Conservation (phyloP, 2,113 vertebrate species). For the Seriola aureovittata region DNA sequence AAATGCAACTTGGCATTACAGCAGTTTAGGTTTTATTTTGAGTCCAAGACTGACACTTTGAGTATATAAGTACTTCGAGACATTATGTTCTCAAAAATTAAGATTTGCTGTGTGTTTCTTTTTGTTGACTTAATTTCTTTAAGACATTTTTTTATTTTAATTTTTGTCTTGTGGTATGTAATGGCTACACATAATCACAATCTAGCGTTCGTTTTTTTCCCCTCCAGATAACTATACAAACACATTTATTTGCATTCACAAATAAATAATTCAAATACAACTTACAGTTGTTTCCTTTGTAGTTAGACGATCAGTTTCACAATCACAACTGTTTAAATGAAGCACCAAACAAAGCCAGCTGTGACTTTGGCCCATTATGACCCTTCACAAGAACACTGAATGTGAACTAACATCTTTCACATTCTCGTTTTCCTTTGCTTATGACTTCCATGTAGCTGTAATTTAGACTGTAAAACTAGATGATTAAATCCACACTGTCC, state of each 20-base stretch:
- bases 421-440: neutral
- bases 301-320: constrained; percentile 5
- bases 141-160: neutral
- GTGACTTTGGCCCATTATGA: neutral
- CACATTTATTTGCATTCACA: neutral
- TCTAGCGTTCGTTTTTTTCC: neutral
- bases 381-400: neutral
- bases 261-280: constrained; percentile 34
- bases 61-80: constrained; percentile 48
- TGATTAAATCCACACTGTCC: constrained; percentile 14
- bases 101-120: neutral
- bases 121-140: constrained; percentile 16
- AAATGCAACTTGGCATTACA: constrained; percentile 64
- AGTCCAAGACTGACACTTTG: constrained; percentile 60
- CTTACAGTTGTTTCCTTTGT: constrained; percentile 32
- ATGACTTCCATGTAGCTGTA: neutral
- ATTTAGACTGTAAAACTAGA: constrained; percentile 14
- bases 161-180: neutral
- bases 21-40: constrained; percentile 75
- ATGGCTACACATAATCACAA: neutral
- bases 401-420: neutral
- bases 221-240: neutral
- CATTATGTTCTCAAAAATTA: constrained; percentile 34
- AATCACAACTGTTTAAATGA: constrained; percentile 12
- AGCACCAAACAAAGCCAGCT: constrained; percentile 10